phyloP scores from a whole-genome alignment of 2,797 vertebrate species.

The Tokudaia tokunoshimensis region DNA sequence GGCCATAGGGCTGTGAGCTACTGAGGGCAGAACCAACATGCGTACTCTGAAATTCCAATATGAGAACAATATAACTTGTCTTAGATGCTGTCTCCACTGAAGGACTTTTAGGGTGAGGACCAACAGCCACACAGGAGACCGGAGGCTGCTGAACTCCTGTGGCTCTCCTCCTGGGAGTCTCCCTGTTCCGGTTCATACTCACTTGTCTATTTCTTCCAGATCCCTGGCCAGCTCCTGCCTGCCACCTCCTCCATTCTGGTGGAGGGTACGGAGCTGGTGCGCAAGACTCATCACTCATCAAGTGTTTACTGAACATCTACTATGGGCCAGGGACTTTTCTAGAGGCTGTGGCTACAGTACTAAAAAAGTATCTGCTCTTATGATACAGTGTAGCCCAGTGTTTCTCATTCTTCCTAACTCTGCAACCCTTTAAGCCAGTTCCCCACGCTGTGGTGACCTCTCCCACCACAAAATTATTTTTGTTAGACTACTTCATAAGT shows the following conservation, averaged over 20 bases:
- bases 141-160: background rate
- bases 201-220: background rate
- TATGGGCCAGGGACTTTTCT: background rate
- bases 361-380: background rate
- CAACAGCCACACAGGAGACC: background rate
- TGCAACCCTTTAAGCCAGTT: background rate
- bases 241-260: background rate
- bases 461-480: background rate
- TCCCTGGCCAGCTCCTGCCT: background rate
- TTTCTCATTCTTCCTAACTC: background rate
- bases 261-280: background rate
- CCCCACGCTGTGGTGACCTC: background rate
- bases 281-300: background rate
- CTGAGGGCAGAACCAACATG: too few species aligned
- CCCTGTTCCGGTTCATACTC: background rate
- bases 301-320: background rate
- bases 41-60: background rate
- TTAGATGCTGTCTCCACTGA: background rate
- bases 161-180: too few species aligned
- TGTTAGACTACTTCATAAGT: background rate
- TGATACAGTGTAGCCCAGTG: background rate
- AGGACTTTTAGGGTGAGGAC: background rate
- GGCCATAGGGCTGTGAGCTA: background rate
- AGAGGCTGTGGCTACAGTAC: background rate
- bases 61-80: fast-evolving